A percentile compares a stretch with the other conserved stretches of the same genome.
Evolutionary conservation across 2,113 vertebrate genomes (phyloP).

Genomic region (Anarhynchus alexandrinus): DNA sequence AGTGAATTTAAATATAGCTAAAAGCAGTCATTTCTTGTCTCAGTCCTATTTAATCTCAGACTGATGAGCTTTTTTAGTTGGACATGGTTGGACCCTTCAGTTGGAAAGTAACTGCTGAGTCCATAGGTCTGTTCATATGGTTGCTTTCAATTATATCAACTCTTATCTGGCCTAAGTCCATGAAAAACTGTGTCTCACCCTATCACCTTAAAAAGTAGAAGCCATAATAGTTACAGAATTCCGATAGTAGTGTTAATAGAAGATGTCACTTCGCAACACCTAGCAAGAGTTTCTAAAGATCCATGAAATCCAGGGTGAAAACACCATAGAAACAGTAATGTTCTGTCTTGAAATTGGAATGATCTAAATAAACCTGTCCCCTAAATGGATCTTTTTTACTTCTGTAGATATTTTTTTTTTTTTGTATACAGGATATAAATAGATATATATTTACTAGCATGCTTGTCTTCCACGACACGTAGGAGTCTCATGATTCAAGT

Average conservation of each 20-base stretch:
- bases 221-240: neutral
- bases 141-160: neutral
- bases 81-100: neutral
- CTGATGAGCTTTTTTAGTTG: neutral
- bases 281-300: neutral
- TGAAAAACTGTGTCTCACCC: neutral
- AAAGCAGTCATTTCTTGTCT: conserved; percentile 19
- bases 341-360: neutral
- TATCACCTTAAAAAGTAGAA: neutral
- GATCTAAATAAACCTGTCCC: neutral
- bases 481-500: neutral
- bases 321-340: neutral
- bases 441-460: neutral
- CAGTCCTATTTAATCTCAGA: conserved; percentile 8
- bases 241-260: neutral
- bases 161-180: neutral
- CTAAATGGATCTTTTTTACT: neutral
- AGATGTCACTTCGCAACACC: neutral
- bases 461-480: neutral
- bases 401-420: neutral
- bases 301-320: neutral
- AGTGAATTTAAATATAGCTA: conserved; percentile 35
- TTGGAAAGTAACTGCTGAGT: neutral
- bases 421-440: neutral
- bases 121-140: neutral